phyloP scores from a whole-genome alignment of 2,797 vertebrate genomes.

The Sibirionetta formosa region DNA sequence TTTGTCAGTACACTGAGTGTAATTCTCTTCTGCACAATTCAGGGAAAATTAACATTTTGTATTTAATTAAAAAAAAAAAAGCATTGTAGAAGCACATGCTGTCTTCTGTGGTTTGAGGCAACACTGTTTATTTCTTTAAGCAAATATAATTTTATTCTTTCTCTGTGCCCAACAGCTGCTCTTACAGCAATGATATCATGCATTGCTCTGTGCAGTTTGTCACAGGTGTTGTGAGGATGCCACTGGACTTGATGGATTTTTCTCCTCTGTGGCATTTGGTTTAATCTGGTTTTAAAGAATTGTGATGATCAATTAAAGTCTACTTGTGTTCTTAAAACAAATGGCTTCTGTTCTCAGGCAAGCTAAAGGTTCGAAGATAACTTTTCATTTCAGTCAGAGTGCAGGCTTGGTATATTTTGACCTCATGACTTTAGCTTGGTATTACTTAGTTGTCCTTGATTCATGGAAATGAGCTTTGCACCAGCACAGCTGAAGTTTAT shows the following conservation, averaged over 20 bases:
- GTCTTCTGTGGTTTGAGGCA: slow-evolving; percentile 2
- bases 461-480: slow-evolving; percentile 39
- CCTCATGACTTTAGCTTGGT: slow-evolving; percentile 56
- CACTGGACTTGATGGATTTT: slow-evolving; percentile 28
- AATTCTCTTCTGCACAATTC: neutral
- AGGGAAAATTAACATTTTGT: neutral
- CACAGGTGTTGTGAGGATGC: neutral
- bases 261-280: neutral
- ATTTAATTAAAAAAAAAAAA: neutral
- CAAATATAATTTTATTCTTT: neutral
- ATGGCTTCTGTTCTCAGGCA: slow-evolving; percentile 66
- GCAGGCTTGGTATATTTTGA: slow-evolving; percentile 73
- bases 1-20: neutral
- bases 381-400: slow-evolving; percentile 77
- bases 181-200: neutral
- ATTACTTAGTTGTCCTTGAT: slow-evolving; percentile 61
- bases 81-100: neutral
- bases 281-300: slow-evolving; percentile 70
- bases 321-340: slow-evolving; percentile 73
- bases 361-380: slow-evolving; percentile 74
- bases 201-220: neutral
- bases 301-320: slow-evolving; percentile 72
- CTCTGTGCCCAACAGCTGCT: neutral
- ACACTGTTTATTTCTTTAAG: neutral
- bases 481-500: slow-evolving; percentile 43